Percentiles rank a stretch among this genome's conserved stretches.
Evolutionary conservation across 2,113 vertebrate genomes (phyloP).

Genomic region (Myanophis thanlyinensis): DNA sequence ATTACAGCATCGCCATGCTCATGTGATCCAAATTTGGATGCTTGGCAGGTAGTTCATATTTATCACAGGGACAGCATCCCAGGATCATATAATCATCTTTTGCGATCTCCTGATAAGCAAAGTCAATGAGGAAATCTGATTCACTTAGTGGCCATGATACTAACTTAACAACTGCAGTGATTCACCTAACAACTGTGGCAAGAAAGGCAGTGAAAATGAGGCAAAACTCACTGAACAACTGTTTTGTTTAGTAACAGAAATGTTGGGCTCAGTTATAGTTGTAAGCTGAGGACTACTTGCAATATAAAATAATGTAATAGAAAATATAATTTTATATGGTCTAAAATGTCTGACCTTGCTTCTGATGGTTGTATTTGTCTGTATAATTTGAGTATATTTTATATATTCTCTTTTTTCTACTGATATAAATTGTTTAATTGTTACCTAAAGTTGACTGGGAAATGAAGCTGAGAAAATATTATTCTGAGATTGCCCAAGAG

Average conservation of each 20-base stretch:
- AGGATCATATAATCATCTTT: too few species aligned
- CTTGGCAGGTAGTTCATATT: background rate
- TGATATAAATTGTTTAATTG: background rate
- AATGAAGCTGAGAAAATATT: background rate
- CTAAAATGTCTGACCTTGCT: background rate
- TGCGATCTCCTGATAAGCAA: too few species aligned
- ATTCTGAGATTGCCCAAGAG: background rate
- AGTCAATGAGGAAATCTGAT: too few species aligned
- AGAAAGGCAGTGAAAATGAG: background rate
- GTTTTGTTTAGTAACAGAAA: background rate
- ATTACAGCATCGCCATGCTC: background rate
- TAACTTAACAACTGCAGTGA: too few species aligned
- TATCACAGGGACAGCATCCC: background rate
- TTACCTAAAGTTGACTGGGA: background rate
- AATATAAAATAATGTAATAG: background rate
- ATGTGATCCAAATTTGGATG: background rate
- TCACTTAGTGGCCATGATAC: too few species aligned
- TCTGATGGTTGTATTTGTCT: background rate
- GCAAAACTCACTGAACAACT: background rate
- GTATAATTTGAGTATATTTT: background rate
- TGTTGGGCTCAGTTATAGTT: background rate
- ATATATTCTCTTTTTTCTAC: background rate
- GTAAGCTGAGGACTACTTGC: background rate
- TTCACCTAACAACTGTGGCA: too few species aligned
- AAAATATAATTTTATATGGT: background rate